Evolutionary conservation across 2,113 vertebrate species (phyloP).

Genomic region (Scopus umbretta): DNA sequence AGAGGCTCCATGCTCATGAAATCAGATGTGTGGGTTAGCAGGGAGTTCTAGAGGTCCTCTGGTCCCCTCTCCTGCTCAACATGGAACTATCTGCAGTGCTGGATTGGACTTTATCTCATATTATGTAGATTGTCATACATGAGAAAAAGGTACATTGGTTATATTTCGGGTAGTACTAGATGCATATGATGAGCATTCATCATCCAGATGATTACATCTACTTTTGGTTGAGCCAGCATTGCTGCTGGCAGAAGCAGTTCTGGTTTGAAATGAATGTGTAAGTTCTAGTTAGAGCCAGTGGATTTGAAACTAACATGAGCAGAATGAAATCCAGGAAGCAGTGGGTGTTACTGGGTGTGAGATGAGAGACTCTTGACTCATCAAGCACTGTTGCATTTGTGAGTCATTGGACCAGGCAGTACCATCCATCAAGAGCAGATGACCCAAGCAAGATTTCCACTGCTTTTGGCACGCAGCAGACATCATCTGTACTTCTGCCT

Average conservation of each 20-base stretch:
- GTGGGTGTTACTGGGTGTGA: not conserved
- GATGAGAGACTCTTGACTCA: not conserved
- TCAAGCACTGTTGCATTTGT: not conserved
- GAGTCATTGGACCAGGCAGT: not conserved
- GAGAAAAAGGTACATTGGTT: not conserved
- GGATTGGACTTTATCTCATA: not conserved
- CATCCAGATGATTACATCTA: not conserved
- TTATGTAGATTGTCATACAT: not conserved
- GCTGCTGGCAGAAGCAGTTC: not conserved
- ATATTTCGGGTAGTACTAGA: not conserved
- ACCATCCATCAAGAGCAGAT: not conserved
- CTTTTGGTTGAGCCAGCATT: not conserved
- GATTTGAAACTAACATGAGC: not conserved
- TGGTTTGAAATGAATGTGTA: not conserved
- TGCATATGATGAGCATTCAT: not conserved
- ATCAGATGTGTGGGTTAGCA: not conserved
- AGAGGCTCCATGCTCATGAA: not conserved
- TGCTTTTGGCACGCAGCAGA: not conserved
- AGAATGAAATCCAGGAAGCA: not conserved
- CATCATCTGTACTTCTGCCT: not conserved
- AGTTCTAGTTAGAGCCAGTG: not conserved
- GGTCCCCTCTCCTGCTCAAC: not conserved
- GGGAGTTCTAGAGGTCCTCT: not conserved
- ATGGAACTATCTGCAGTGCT: not conserved
- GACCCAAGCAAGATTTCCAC: not conserved